Evolutionary conservation across 2,113 vertebrate genomes (phyloP).

Genomic region (Hippocampus mohnikei): DNA sequence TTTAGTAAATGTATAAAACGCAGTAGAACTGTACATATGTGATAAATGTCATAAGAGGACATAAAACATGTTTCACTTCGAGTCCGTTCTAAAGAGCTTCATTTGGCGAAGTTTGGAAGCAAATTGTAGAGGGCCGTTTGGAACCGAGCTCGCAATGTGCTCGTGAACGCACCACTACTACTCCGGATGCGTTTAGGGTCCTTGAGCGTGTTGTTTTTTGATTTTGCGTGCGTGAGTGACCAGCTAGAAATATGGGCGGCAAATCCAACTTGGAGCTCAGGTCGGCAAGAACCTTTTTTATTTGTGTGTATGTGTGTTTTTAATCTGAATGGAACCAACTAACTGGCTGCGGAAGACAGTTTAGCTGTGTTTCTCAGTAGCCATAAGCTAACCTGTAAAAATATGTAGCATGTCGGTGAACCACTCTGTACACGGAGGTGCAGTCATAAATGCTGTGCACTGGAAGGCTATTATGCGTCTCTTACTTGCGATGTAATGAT

Average conservation of each 20-base stretch:
- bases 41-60: too few species aligned
- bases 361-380: neutral
- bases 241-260: neutral
- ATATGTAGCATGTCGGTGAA: neutral
- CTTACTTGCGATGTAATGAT: neutral
- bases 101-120: too few species aligned
- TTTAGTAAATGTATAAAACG: too few species aligned
- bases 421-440: neutral
- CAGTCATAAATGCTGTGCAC: neutral
- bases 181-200: slow-evolving; percentile 40
- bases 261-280: neutral
- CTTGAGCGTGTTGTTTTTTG: slow-evolving; percentile 16
- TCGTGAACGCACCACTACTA: slow-evolving; percentile 35
- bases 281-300: neutral
- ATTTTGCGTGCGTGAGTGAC: neutral
- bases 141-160: neutral
- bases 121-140: neutral
- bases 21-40: too few species aligned
- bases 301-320: neutral
- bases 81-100: too few species aligned
- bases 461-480: neutral
- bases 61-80: too few species aligned
- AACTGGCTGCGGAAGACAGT: neutral
- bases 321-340: neutral
- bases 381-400: neutral